A percentile compares a stretch with the other conserved stretches of the same genome.
Evolutionary conservation across 2,113 vertebrate genomes (phyloP).

Genomic region (Chinchilla lanigera): DNA sequence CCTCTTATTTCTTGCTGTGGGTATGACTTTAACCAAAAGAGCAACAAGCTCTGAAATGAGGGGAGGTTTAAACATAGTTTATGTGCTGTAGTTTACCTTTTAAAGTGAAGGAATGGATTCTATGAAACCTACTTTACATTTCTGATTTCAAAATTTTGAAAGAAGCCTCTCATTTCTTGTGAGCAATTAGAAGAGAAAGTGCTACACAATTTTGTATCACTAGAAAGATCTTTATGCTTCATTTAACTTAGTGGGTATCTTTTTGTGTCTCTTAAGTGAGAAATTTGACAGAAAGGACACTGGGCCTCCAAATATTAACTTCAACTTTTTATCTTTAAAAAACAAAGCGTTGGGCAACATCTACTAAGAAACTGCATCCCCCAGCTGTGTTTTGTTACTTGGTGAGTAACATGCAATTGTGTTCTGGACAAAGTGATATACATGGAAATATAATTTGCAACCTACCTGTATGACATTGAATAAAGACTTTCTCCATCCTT

Average conservation of each 20-base stretch:
- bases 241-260: neutral
- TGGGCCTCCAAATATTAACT: conserved; percentile 16
- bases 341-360: neutral
- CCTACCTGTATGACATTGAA: neutral
- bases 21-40: neutral
- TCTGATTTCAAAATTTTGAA: conserved; percentile 51
- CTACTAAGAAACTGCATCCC: conserved; percentile 15
- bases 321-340: conserved; percentile 45
- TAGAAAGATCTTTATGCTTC: conserved; percentile 30
- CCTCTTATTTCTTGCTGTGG: neutral
- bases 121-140: conserved; percentile 25
- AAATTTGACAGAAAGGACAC: conserved; percentile 16
- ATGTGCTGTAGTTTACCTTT: neutral
- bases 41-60: conserved; percentile 21
- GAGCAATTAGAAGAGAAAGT: neutral
- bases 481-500: neutral
- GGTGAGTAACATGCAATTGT: neutral
- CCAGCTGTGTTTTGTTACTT: neutral
- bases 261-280: neutral
- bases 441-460: neutral
- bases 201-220: neutral
- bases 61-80: neutral
- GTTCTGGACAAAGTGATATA: neutral
- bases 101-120: conserved; percentile 21
- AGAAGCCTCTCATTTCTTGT: conserved; percentile 44